These are phyloP conservation scores for Nansenia antarctica DNA, from an alignment of 2,113 vertebrate species.

Conservation along the genomic window DNA sequence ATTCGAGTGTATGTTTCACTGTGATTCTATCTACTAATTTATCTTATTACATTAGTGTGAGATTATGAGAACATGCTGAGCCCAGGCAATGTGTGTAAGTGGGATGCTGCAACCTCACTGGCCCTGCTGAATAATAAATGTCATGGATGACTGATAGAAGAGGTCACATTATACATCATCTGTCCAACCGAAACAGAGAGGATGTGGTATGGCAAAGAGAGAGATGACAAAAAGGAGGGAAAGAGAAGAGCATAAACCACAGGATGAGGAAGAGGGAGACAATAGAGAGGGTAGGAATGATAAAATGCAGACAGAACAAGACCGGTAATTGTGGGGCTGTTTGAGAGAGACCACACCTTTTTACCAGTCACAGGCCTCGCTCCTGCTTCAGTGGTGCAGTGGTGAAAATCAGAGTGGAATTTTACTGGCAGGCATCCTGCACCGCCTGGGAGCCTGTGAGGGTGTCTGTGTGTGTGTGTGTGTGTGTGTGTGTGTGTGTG, in stretches of 20 bases:
- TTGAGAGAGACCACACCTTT: background rate
- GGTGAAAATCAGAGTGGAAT: background rate
- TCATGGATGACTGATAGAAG: background rate
- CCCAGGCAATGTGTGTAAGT: background rate
- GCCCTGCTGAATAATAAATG: slow-evolving; percentile 1
- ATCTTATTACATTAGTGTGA: background rate
- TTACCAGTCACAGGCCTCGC: background rate
- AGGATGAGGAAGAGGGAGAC: background rate
- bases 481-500: slow-evolving; percentile 28
- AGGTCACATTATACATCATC: background rate
- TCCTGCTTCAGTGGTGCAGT: slow-evolving; percentile 2
- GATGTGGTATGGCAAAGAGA: too few relatives aligned
- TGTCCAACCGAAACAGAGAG: background rate
- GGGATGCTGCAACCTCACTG: background rate
- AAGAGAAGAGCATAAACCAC: background rate
- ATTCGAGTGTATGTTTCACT: background rate
- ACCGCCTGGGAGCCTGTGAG: background rate
- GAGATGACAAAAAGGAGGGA: background rate
- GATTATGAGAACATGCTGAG: background rate
- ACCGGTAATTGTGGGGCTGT: background rate
- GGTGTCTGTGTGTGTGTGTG: background rate
- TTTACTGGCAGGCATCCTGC: slow-evolving; percentile 10
- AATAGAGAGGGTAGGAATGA: background rate
- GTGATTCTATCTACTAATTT: too few relatives aligned
- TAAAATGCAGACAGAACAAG: background rate